Evolutionary conservation across 2,888 invertebrate species (phyloP).

Genomic region (Hedychridium roseum): DNA sequence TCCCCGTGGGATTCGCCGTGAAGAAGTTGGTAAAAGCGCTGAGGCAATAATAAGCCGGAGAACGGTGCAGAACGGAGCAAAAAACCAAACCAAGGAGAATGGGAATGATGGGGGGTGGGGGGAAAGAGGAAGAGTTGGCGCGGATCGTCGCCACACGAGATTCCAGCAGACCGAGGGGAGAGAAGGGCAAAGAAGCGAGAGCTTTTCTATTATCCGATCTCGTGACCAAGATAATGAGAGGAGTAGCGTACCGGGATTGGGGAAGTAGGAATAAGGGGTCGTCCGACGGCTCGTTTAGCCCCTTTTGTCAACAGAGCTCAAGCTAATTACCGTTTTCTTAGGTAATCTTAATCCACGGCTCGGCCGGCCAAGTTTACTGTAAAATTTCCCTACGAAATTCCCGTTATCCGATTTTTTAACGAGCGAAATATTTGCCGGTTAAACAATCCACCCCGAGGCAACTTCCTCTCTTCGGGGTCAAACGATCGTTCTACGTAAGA

Average conservation of each 20-base stretch:
- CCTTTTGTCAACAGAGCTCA: slow-evolving; percentile 20
- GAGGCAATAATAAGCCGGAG: not conserved
- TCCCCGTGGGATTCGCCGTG: not conserved
- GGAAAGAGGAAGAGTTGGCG: slow-evolving; percentile 8
- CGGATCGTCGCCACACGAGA: not conserved
- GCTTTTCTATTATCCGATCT: slow-evolving; percentile 22
- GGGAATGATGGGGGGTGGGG: not conserved
- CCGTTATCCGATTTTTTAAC: no score
- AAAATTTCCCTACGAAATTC: no score
- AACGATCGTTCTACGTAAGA: no score
- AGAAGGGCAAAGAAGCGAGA: no score
- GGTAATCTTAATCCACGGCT: slow-evolving; percentile 5
- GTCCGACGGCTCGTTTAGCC: slow-evolving; percentile 17
- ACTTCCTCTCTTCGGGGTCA: no score
- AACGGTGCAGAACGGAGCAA: slow-evolving; percentile 3
- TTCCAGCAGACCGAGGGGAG: no score
- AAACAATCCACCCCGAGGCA: no score
- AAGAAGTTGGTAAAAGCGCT: not conserved
- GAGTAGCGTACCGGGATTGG: slow-evolving; percentile 10
- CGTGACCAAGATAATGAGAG: slow-evolving; percentile 17
- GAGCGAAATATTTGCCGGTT: no score
- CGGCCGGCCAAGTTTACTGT: no score
- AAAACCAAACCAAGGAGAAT: not conserved
- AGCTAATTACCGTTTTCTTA: slow-evolving; percentile 14
- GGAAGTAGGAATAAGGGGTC: slow-evolving; percentile 14